Evolutionary conservation across 2,113 vertebrate species (phyloP), one percentile per base, ranked within the genome.

Genomic region (Nycticebus coucang): DNA sequence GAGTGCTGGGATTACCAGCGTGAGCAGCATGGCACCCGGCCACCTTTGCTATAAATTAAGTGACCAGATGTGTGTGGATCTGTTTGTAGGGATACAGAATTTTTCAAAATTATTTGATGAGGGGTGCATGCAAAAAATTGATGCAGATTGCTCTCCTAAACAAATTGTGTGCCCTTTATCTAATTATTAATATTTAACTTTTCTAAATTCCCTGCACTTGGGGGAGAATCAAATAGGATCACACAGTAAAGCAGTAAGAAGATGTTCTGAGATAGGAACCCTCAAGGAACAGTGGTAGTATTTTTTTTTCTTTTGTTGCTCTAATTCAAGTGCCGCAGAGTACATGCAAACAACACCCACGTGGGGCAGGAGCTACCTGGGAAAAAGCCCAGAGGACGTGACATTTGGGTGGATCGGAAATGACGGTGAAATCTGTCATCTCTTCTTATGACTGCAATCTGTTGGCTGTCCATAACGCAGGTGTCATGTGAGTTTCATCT

Each of bases 341-440:
- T 60, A 75, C 74, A 35, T 77, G 59, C 71, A 90, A 95, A 85
- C 81, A 88, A 96, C 87, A 86, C 91, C 91, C 79, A 93, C 74
- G 66, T 41, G 64, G 41, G 55, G 26, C 89, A 82, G 87, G 74
- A 74, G 85, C 75, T 89, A 72, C 89, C 57, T 60, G 89, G 45
- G 79, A 81, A 80, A 77, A 68, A 72, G 55, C 74, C 78, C 91
- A 91, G 79, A 59, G 53, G 91, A 92, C 3, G 50, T 95, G 94
- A 92, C 75, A 88, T 69, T 68, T 87, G 87, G 95, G 94, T 92
- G 84, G 90, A 71, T 95, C 74, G 0, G 17, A 33, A 91, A 78
- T 94, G 94, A 87, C 9, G 0, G 55, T 53, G 37, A 90, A 81
- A 72, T 92, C 85, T 95, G 90, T 95, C 96, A 95, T 87, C 96